phyloP scores from a whole-genome alignment of 2,113 vertebrate genomes.

The Hyaena hyaena region DNA sequence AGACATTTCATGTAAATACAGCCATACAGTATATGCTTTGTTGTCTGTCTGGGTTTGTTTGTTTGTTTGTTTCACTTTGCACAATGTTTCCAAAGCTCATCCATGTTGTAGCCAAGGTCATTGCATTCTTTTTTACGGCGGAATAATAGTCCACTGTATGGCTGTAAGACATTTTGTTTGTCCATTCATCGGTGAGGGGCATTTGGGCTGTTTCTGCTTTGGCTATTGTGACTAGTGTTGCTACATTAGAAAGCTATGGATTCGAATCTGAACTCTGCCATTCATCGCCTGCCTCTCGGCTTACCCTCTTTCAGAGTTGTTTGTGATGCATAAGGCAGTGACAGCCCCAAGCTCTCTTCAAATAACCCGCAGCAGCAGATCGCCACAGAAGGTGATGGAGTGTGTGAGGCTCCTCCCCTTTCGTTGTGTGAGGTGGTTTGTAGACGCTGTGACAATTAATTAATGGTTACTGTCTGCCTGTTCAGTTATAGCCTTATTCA shows the following conservation, averaged over 20 bases:
- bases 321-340: accelerated
- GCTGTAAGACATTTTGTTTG: not conserved
- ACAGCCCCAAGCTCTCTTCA: not conserved
- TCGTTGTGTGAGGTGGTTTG: not conserved
- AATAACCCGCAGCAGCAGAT: accelerated
- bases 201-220: accelerated
- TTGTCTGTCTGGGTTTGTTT: not conserved
- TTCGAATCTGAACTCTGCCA: no score
- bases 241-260: accelerated
- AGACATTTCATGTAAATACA: not conserved
- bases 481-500: not conserved
- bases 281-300: accelerated
- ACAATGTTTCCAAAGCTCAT: not conserved
- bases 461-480: accelerated
- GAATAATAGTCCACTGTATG: not conserved
- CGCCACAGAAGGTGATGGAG: accelerated
- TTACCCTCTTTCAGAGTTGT: not conserved
- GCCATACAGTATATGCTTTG: no score
- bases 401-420: accelerated
- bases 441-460: accelerated
- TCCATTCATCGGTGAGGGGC: accelerated
- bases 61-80: not conserved
- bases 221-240: accelerated
- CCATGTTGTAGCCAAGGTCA: no score
- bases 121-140: not conserved